These are phyloP conservation scores for Tetraodon nigroviridis DNA, from an alignment of 2,113 vertebrate genomes.

Conservation along the genomic window DNA sequence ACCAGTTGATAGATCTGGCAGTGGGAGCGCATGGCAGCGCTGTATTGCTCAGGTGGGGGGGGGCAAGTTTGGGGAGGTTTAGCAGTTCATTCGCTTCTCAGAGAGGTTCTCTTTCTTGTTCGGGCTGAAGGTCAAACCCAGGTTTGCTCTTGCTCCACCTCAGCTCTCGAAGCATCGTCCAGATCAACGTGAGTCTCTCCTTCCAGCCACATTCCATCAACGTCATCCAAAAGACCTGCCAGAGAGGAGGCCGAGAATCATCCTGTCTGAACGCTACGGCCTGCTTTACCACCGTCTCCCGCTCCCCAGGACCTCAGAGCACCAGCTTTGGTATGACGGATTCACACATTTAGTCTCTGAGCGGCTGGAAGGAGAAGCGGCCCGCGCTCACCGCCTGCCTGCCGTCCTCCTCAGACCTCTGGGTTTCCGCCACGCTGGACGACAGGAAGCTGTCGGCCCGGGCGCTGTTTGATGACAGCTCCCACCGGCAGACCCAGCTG, in stretches of 20 bases:
- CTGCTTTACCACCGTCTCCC: slow-evolving; percentile 80
- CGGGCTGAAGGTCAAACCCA: not conserved
- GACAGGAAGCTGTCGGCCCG: slow-evolving; percentile 78
- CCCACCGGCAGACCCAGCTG: slow-evolving; percentile 75
- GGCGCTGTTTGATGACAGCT: slow-evolving; percentile 82
- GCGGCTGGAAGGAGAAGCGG: not conserved
- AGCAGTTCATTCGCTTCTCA: not conserved
- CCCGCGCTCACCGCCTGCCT: slow-evolving; percentile 6
- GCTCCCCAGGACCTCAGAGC: slow-evolving; percentile 60
- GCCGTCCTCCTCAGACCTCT: slow-evolving; percentile 68
- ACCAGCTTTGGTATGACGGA: slow-evolving; percentile 69
- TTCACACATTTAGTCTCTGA: not conserved
- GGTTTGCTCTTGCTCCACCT: not conserved
- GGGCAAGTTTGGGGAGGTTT: not conserved
- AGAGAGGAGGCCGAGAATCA: slow-evolving; percentile 72
- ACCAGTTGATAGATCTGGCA: slow-evolving; percentile 85
- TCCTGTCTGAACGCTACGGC: slow-evolving; percentile 80
- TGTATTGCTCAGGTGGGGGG: slow-evolving; percentile 81
- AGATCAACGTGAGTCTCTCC: slow-evolving; percentile 73
- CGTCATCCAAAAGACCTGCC: slow-evolving; percentile 84
- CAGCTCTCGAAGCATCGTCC: slow-evolving; percentile 85
- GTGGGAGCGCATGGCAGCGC: slow-evolving; percentile 88
- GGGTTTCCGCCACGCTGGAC: slow-evolving; percentile 80
- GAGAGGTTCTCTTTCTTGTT: too few relatives aligned
- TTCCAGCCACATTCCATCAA: slow-evolving; percentile 83